Base-by-base conservation (phyloP, 2,888 invertebrate genomes). In the Tetramorium bicarinatum region DNA sequence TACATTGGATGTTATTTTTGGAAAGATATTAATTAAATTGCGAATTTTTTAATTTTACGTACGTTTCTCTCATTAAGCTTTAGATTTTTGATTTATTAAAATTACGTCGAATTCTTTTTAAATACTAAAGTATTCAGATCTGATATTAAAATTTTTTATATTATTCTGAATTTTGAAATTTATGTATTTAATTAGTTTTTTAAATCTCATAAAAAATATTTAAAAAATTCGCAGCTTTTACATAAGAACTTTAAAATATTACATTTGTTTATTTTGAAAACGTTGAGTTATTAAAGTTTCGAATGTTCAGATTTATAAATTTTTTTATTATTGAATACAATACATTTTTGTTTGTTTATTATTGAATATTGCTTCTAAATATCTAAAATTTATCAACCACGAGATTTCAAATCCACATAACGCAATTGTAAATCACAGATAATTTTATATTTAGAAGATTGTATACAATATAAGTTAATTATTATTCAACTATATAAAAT, bases 381-480 rank as follows among this genome's bases (percentile, higher is more conserved):
- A 3, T 66, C n/a, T n/a, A 2, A 56, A 67, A 56, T 15, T 56
- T 21, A 41, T 54, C 13, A 54, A 66, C 29, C 25, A 41, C 29
- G 41, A 77, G 29, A 66, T 77, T 44, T 54, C 41, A 25, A 56
- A 77, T 56, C 34, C 29, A 62, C 21, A n/a, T 76, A 62, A 62
- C n/a, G 47, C 49, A 76, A 62, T 21, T 64, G 44, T 38, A 76
- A 76, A 64, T 64, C 49, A 44, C 38, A 38, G 21, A 75, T 49
- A 62, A n/a, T 62, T 62, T 72, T 72, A 62, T 76, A 76, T 76
- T 76, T 62, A 49, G 7, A 62, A 62, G 15, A 75, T 75, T 76
- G 44, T 76, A 62, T 62, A 76, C 49, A 49, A 38, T 62, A 75
- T 75, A 75, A 75, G 62, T 76, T 76, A 49, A 62, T 62, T 41